phyloP scores from a whole-genome alignment of 2,797 vertebrate species.

The Brotula barbata region DNA sequence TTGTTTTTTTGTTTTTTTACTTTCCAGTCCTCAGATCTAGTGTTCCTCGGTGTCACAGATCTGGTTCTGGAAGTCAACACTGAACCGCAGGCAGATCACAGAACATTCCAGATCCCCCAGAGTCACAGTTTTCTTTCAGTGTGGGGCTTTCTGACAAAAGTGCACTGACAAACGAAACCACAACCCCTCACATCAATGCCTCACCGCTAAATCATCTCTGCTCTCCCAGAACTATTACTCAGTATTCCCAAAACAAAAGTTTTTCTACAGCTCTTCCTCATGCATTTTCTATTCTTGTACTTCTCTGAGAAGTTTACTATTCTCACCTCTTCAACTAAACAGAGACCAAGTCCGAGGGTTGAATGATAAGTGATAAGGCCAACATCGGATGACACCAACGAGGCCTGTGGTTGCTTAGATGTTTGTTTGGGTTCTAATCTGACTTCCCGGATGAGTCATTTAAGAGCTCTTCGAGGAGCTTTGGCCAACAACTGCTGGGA shows the following conservation, averaged over 20 bases:
- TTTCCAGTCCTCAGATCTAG: slow-evolving; percentile 13
- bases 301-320: neutral
- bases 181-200: neutral
- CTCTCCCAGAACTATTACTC: neutral
- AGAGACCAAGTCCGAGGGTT: no score
- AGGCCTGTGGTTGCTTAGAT: no score
- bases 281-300: neutral
- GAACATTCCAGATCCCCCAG: slow-evolving; percentile 9
- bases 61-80: slow-evolving; percentile 15
- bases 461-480: no score
- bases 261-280: no score
- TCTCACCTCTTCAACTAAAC: neutral
- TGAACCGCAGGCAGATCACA: slow-evolving; percentile 20
- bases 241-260: no score
- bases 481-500: no score
- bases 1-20: slow-evolving; percentile 12
- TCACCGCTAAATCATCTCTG: slow-evolving; percentile 2
- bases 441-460: no score
- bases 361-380: no score
- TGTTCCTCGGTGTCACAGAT: neutral
- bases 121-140: slow-evolving; percentile 5
- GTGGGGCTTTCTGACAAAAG: slow-evolving; percentile 3
- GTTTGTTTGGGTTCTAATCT: no score
- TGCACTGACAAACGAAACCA: slow-evolving; percentile 5
- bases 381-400: no score